Evolutionary conservation across 2,888 invertebrate species (phyloP).

Genomic region (Epistrophella euchroma): DNA sequence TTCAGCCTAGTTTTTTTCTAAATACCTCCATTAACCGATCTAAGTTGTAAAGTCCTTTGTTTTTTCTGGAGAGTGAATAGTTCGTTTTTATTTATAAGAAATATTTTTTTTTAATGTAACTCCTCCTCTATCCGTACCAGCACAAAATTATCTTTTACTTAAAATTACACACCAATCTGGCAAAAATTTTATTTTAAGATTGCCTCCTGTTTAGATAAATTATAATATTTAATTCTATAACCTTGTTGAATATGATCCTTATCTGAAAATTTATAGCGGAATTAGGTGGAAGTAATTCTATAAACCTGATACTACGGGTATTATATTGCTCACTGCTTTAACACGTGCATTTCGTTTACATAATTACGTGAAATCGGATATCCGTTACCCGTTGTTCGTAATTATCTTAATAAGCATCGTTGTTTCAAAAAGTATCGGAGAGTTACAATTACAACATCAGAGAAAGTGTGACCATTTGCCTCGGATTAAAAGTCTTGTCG

Average conservation of each 20-base stretch:
- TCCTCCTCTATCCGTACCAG: too few relatives aligned
- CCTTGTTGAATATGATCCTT: conserved; percentile 58
- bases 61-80: neutral
- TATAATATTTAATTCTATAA: too few relatives aligned
- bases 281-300: conserved; percentile 60
- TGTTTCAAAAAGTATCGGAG: neutral
- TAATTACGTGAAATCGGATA: conserved; percentile 73
- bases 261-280: conserved; percentile 73
- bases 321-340: too few relatives aligned
- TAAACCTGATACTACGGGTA: too few relatives aligned
- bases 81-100: neutral
- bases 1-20: neutral
- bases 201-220: too few relatives aligned
- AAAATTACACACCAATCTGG: neutral
- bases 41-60: neutral
- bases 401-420: conserved; percentile 72
- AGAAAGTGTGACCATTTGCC: too few relatives aligned
- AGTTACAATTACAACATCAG: too few relatives aligned
- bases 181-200: too few relatives aligned
- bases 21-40: neutral
- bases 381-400: conserved; percentile 69
- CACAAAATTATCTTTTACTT: too few relatives aligned
- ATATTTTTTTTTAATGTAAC: too few relatives aligned
- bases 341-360: conserved; percentile 10
- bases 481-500: too few relatives aligned